These are phyloP conservation scores for Polydrusus tereticollis DNA, from an alignment of 2,888 invertebrate genomes.

Conservation along the genomic window DNA sequence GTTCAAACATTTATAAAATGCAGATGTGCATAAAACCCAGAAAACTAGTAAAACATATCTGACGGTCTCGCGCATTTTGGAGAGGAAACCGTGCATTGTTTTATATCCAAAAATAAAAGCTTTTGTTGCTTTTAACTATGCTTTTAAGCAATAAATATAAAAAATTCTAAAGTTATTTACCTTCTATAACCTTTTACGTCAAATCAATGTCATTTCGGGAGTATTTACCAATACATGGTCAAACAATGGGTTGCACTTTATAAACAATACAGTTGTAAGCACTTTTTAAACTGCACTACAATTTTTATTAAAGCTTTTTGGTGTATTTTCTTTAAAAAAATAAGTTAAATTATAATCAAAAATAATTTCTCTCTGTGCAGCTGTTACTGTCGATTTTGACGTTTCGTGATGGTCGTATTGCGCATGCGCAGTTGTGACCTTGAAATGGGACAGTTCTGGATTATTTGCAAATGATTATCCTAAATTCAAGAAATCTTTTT, in stretches of 20 bases:
- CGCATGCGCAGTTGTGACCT: background rate
- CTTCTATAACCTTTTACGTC: slow-evolving; percentile 43
- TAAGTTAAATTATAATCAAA: background rate
- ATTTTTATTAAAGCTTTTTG: slow-evolving; percentile 1
- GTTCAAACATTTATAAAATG: slow-evolving; percentile 11
- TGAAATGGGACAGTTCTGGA: too few relatives aligned
- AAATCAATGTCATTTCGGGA: slow-evolving; percentile 38
- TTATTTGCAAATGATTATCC: too few relatives aligned
- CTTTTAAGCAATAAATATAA: slow-evolving; percentile 32
- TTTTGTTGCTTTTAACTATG: background rate
- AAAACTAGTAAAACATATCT: background rate
- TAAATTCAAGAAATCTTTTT: too few relatives aligned
- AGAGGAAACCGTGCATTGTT: background rate
- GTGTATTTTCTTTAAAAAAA: background rate
- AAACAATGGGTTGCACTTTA: background rate
- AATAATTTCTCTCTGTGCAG: background rate
- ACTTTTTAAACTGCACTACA: background rate
- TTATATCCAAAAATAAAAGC: slow-evolving; percentile 17
- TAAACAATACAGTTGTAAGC: background rate
- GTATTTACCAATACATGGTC: background rate
- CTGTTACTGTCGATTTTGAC: slow-evolving; percentile 16
- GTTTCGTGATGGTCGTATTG: background rate
- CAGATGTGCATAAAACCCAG: slow-evolving; percentile 13
- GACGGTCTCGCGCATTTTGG: background rate
- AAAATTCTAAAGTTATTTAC: slow-evolving; percentile 30